phyloP scores from a whole-genome alignment of 2,888 invertebrate species.

The Zygothrica quintamaculata region DNA sequence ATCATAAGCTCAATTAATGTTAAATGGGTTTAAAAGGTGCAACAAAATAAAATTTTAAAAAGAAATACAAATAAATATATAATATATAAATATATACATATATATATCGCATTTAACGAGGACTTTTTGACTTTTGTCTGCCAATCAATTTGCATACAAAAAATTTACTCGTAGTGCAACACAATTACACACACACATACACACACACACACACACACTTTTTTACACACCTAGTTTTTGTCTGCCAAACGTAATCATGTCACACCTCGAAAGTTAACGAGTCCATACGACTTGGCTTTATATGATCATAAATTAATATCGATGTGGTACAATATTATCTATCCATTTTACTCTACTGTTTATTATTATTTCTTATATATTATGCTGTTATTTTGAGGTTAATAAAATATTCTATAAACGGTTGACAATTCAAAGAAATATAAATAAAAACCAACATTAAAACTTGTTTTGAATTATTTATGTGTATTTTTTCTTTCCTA shows the following conservation, averaged over 20 bases:
- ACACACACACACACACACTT: too few species aligned
- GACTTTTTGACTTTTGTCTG: slow-evolving; percentile 20
- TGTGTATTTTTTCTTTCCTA: too few species aligned
- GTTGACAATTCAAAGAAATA: slow-evolving; percentile 18
- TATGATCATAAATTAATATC: slow-evolving; percentile 43
- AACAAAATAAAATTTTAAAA: not conserved
- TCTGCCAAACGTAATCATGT: slow-evolving; percentile 51
- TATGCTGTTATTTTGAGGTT: slow-evolving; percentile 45
- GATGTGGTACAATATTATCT: slow-evolving; percentile 10
- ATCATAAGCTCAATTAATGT: slow-evolving; percentile 10
- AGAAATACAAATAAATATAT: too few species aligned
- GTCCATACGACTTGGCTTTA: slow-evolving; percentile 15
- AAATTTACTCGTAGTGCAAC: slow-evolving; percentile 42
- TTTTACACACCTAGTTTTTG: slow-evolving; percentile 57
- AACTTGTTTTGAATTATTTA: slow-evolving; percentile 54
- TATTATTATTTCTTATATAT: slow-evolving; percentile 30
- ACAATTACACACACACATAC: too few species aligned
- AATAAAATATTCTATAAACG: slow-evolving; percentile 53
- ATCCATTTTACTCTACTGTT: slow-evolving; percentile 31
- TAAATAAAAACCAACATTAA: not conserved
- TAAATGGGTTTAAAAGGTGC: not conserved
- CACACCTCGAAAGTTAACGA: slow-evolving; percentile 49
- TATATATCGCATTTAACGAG: slow-evolving; percentile 22
- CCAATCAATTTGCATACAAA: slow-evolving; percentile 49
- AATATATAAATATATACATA: too few species aligned